A percentile compares a stretch with the other conserved stretches of the same genome.
phyloP scores from a whole-genome alignment of 2,888 invertebrate genomes.

The Dugesia japonica region DNA sequence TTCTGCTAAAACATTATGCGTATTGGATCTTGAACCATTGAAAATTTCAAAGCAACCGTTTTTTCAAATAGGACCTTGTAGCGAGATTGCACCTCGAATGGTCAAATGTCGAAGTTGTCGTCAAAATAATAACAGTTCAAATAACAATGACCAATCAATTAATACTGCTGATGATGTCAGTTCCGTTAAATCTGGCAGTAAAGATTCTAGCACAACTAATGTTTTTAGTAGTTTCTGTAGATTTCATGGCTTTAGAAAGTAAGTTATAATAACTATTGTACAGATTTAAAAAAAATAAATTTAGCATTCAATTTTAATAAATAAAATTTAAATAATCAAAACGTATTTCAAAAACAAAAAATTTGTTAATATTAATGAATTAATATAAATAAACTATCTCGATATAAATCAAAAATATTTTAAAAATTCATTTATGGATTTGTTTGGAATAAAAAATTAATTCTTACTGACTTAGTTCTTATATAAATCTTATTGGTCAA shows the following conservation, averaged over 20 bases:
- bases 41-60: neutral
- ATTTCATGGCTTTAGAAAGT: slow-evolving; percentile 8
- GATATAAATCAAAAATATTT: no score
- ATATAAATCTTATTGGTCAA: no score
- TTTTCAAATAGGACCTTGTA: slow-evolving; percentile 2
- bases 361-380: no score
- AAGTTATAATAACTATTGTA: no score
- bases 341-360: no score
- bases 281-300: no score
- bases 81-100: neutral
- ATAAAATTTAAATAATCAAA: no score
- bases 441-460: no score
- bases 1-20: neutral
- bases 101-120: slow-evolving; percentile 5
- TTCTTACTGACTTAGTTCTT: no score
- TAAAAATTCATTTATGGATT: no score
- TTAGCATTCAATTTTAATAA: no score
- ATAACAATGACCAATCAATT: neutral
- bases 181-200: neutral
- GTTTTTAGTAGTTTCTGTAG: neutral
- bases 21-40: neutral
- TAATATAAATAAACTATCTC: no score
- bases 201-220: neutral
- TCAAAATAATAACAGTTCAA: neutral
- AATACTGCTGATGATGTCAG: neutral